Conservation (phyloP, 2,113 vertebrate species). For the Bettongia penicillata region DNA sequence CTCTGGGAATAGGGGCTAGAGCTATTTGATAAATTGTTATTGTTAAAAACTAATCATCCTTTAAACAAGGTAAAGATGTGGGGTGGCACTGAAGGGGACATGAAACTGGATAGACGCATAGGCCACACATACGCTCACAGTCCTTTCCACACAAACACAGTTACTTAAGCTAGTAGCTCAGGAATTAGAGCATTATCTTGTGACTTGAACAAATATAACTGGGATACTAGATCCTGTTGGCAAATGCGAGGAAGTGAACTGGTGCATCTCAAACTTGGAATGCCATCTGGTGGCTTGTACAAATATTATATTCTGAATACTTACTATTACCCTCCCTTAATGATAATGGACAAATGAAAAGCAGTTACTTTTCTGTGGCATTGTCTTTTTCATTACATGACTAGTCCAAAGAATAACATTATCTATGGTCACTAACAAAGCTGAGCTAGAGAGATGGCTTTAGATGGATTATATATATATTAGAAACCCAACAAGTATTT, state of each 20-base stretch:
- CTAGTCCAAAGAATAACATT: background rate
- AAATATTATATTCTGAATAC: background rate
- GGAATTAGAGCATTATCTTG: background rate
- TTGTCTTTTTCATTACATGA: background rate
- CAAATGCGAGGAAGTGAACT: background rate
- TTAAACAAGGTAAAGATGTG: background rate
- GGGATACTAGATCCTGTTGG: background rate
- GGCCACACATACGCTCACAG: background rate
- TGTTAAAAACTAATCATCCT: background rate
- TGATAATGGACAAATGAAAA: background rate
- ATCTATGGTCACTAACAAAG: background rate
- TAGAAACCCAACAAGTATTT: background rate
- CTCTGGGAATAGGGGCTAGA: background rate
- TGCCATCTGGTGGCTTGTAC: background rate
- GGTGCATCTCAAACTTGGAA: background rate
- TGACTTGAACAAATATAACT: background rate
- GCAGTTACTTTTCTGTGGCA: background rate
- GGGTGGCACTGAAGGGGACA: background rate
- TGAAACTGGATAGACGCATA: background rate
- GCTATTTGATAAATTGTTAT: background rate
- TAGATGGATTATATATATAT: background rate
- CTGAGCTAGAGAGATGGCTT: background rate
- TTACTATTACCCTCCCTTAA: background rate
- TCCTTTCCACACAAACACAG: background rate
- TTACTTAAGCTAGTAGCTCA: background rate